These are phyloP conservation scores for Paralvinella palmiformis DNA, from an alignment of 1,140 invertebrate species.

Conservation along the genomic window DNA sequence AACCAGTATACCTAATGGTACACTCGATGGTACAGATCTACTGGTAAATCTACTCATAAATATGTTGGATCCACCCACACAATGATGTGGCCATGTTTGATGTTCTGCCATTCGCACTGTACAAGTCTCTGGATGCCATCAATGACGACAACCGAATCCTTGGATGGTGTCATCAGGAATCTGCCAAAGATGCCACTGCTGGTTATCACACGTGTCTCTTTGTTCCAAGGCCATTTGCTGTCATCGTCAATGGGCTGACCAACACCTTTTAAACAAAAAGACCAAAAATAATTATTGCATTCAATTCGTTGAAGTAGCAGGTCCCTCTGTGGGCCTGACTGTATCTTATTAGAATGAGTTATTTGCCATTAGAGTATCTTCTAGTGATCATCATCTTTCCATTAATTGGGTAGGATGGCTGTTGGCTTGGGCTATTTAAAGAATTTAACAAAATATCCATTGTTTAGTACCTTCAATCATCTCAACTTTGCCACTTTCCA, in stretches of 20 bases:
- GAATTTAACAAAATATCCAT: neutral
- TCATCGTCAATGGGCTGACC: slow-evolving; percentile 22
- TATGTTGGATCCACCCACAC: slow-evolving; percentile 9
- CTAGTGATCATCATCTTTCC: neutral
- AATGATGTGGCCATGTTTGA: slow-evolving; percentile 20
- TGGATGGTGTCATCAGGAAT: slow-evolving; percentile 69
- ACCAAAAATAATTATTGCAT: too few species aligned
- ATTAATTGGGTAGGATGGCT: neutral
- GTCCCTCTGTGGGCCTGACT: too few species aligned
- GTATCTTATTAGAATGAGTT: too few species aligned
- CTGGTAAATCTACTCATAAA: slow-evolving; percentile 4
- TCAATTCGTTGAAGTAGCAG: too few species aligned
- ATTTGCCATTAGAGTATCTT: too few species aligned
- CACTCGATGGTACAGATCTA: too few species aligned
- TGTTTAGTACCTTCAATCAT: slow-evolving; percentile 56
- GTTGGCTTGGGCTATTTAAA: neutral
- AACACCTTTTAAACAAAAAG: too few species aligned
- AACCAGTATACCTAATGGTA: too few species aligned
- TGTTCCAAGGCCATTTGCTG: slow-evolving; percentile 57
- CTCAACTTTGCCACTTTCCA: slow-evolving; percentile 73
- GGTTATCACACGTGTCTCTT: slow-evolving; percentile 63
- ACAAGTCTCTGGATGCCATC: slow-evolving; percentile 68
- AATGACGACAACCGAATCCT: slow-evolving; percentile 66
- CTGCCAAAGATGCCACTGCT: slow-evolving; percentile 67
- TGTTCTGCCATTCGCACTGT: slow-evolving; percentile 60